phyloP scores from a whole-genome alignment of 2,888 invertebrate species.

The Drosophila ochracea region DNA sequence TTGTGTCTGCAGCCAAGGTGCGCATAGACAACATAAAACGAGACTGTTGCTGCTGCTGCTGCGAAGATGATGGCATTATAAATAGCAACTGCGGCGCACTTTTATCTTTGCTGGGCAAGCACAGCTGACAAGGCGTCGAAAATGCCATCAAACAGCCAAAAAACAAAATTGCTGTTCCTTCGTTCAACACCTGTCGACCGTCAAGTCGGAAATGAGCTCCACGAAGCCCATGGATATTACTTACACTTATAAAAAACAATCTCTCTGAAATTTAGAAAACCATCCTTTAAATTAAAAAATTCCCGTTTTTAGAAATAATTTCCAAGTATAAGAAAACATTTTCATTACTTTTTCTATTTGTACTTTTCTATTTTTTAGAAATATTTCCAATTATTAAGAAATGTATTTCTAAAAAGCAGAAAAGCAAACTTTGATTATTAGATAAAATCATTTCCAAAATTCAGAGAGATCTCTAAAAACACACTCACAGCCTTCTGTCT shows the following conservation, averaged over 20 bases:
- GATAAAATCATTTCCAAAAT: neutral
- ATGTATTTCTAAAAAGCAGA: neutral
- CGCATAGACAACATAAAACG: constrained; percentile 19
- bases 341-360: too few species aligned
- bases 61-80: constrained; percentile 44
- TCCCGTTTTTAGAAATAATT: neutral
- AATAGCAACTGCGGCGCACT: constrained; percentile 56
- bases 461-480: neutral
- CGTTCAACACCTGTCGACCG: constrained; percentile 70
- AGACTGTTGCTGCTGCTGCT: constrained; percentile 1
- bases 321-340: too few species aligned
- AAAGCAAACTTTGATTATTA: neutral
- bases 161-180: neutral
- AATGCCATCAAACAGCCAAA: constrained; percentile 1
- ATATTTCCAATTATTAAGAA: neutral
- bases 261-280: neutral
- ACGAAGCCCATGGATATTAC: constrained; percentile 20
- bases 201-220: constrained; percentile 35
- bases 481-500: neutral
- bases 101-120: constrained; percentile 43
- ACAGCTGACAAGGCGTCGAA: constrained; percentile 31
- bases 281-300: neutral
- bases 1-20: constrained; percentile 32
- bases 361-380: too few species aligned
- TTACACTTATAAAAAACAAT: neutral